phyloP scores from a whole-genome alignment of 2,113 vertebrate species.

The Ancistrus triradiatus region DNA sequence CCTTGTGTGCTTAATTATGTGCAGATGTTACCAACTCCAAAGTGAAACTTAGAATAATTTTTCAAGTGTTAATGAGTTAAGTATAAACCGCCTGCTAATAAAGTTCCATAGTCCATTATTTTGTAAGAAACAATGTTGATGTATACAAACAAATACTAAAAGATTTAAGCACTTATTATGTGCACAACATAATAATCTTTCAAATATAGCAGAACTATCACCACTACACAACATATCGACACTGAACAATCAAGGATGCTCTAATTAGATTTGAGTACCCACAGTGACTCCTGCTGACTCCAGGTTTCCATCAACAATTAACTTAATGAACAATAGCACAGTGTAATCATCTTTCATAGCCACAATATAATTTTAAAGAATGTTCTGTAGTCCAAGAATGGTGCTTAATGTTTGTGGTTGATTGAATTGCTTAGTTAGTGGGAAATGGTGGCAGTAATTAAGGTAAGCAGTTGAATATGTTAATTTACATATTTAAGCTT shows the following conservation, averaged over 20 bases:
- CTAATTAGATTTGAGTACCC: constrained; percentile 33
- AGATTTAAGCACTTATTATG: background rate
- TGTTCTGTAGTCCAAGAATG: constrained; percentile 21
- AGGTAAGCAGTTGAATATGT: constrained; percentile 43
- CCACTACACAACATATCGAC: constrained; percentile 18
- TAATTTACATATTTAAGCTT: no score
- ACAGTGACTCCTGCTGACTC: constrained; percentile 47
- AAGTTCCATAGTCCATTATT: background rate
- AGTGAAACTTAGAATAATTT: constrained; percentile 41
- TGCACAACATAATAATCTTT: background rate
- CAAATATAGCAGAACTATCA: background rate
- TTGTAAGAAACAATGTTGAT: background rate
- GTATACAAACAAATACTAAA: background rate
- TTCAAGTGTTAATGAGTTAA: constrained; percentile 5
- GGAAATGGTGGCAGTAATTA: constrained; percentile 49
- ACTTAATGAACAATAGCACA: constrained; percentile 42
- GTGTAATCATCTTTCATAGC: constrained; percentile 38
- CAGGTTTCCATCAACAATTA: constrained; percentile 35
- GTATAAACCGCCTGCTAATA: constrained; percentile 12
- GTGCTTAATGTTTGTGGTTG: constrained; percentile 26
- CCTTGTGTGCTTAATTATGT: constrained; percentile 50
- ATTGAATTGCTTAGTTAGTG: constrained; percentile 34
- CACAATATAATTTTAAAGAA: constrained; percentile 27
- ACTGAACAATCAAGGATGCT: constrained; percentile 26
- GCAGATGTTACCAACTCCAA: constrained; percentile 47